Percentiles rank a stretch among this genome's conserved stretches.
Conservation (phyloP, 2,888 invertebrate species). For the Elegia similella region DNA sequence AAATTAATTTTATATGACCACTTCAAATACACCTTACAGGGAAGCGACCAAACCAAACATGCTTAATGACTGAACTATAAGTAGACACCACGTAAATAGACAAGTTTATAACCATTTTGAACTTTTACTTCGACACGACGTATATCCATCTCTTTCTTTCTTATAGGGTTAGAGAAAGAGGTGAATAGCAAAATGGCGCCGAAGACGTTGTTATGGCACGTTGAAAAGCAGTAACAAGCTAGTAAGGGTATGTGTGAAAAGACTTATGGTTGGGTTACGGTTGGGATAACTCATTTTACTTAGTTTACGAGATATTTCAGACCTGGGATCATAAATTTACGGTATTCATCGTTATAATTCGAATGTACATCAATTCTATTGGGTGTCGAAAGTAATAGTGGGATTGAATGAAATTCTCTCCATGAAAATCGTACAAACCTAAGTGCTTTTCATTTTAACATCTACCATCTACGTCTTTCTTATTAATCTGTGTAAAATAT, state of each 20-base stretch:
- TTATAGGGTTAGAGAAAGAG: conserved; percentile 40
- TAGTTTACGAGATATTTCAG: conserved; percentile 26
- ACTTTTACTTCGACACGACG: conserved; percentile 29
- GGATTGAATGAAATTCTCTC: background rate
- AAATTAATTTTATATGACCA: conserved; percentile 30
- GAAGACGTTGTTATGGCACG: conserved; percentile 37
- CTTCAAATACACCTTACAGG: conserved; percentile 30
- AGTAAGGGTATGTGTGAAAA: conserved; percentile 41
- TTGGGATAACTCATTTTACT: conserved; percentile 38
- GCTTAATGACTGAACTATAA: conserved; percentile 45
- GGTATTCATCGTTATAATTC: conserved; percentile 16
- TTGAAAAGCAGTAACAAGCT: conserved; percentile 40
- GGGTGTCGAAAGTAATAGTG: background rate
- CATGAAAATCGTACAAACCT: too few species aligned
- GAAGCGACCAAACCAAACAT: conserved; percentile 24
- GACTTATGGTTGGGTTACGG: conserved; percentile 39
- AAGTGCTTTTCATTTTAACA: too few species aligned
- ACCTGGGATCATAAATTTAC: conserved; percentile 18
- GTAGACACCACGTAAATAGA: conserved; percentile 48
- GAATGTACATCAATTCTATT: background rate
- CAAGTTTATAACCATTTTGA: conserved; percentile 47
- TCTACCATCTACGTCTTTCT: too few species aligned
- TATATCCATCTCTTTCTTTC: conserved; percentile 35
- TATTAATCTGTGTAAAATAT: too few species aligned
- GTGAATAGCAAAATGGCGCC: conserved; percentile 36